These are phyloP conservation scores for Acyrthosiphon pisum DNA, from an alignment of 1,140 invertebrate genomes.

Conservation along the genomic window DNA sequence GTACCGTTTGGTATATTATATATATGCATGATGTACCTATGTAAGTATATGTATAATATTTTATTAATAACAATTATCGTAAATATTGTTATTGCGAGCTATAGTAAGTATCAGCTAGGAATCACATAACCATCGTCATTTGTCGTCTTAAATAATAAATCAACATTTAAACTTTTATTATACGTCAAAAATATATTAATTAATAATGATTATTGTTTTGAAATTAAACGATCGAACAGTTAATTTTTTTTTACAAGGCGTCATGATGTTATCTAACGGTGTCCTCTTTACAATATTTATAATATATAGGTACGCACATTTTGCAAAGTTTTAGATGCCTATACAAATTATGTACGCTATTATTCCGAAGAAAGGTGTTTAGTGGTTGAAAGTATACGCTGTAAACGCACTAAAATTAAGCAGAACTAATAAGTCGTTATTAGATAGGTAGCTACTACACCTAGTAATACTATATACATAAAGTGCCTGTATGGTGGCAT, in stretches of 20 bases:
- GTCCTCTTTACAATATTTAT: neutral
- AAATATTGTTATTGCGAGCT: neutral
- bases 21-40: neutral
- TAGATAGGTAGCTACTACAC: neutral
- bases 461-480: neutral
- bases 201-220: neutral
- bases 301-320: neutral
- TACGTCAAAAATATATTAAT: neutral
- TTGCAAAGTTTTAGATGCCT: neutral
- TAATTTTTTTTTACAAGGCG: neutral
- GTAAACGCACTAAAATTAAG: neutral
- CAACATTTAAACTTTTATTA: neutral
- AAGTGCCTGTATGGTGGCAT: neutral
- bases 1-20: neutral
- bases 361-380: neutral
- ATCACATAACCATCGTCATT: neutral
- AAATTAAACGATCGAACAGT: neutral
- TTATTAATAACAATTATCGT: slow-evolving; percentile 4
- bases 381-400: neutral
- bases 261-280: neutral
- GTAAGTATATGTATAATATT: neutral
- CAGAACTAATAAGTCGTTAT: slow-evolving; percentile 10
- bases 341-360: neutral
- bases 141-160: neutral
- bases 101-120: neutral